Base-by-base conservation (phyloP, 2,888 invertebrate species). In the Pachycephus smyrnensis region DNA sequence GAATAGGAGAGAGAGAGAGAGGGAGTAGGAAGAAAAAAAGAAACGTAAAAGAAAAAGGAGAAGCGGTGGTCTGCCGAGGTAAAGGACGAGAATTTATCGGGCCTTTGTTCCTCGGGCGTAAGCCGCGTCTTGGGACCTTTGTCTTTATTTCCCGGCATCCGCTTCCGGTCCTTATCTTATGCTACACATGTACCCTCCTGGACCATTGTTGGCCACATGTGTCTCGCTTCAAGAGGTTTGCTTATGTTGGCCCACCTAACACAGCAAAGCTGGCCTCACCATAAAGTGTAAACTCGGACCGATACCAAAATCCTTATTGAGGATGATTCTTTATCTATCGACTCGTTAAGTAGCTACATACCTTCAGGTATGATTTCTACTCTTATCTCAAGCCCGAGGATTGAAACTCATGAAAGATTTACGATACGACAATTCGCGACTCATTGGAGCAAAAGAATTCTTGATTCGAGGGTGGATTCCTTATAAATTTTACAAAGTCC, bases 81-180 rank as follows among this genome's bases (percentile, higher is more conserved):
- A 55, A 55, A 55, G 23, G 73, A 69, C n/a, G 30, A 36, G 75
- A 73, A 82, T 82, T 84, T 84, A 82, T 84, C 81, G 82, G 77
- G 3, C 69, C 78, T 78, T 75, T 75, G 76, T 78, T 78, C 73
- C 40, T 69, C 12, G 77, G 82, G 76, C 82, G 80, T 74, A 35
- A 36, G 74, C 79, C 77, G 78, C 80, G 78, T 78, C 79, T 75
- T 68, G 77, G 71, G 81, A 77, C 83, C 84, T 87, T 88, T 88
- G 87, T 87, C 83, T 87, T 82, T 82, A 77, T 77, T 80, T 81
- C 79, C 81, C 68, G 79, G 82, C 88, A 89, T 90, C 90, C 89
- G 88, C 86, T 89, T 90, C 89, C 89, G 89, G 88, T 84, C 82
- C 86, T 89, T 89, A 88, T 89, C 88, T 88, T 83, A 82, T 81